Evolutionary conservation across 1,140 invertebrate genomes (phyloP).

Genomic region (Hydropsyche tenuis): DNA sequence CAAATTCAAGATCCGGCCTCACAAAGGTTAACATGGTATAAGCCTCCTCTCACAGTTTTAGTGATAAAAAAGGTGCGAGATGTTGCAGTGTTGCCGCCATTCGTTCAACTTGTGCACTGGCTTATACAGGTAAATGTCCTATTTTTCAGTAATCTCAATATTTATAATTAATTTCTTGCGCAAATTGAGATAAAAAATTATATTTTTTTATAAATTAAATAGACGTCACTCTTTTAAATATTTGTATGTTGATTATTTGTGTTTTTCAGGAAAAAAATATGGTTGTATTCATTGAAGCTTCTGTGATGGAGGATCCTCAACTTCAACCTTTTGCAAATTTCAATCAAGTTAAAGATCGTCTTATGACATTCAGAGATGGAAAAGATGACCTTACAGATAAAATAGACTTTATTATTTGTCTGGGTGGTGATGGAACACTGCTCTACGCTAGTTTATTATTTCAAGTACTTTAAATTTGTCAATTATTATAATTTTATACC

Average conservation of each 20-base stretch:
- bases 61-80: conserved; percentile 97
- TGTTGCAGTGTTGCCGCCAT: conserved; percentile 85
- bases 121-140: conserved; percentile 76
- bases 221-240: neutral
- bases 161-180: no score
- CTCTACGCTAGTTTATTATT: conserved; percentile 94
- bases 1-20: conserved; percentile 97
- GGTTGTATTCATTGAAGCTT: conserved; percentile 92
- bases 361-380: conserved; percentile 91
- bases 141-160: neutral
- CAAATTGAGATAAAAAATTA: neutral
- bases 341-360: conserved; percentile 75
- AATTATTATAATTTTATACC: neutral
- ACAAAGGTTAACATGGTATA: conserved; percentile 95
- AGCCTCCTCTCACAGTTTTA: conserved; percentile 90
- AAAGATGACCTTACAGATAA: conserved; percentile 89
- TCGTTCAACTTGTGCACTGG: conserved; percentile 94
- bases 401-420: conserved; percentile 95
- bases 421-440: conserved; percentile 96
- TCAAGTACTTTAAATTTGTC: conserved; percentile 53
- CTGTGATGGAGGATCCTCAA: conserved; percentile 82
- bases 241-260: no score
- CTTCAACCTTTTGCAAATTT: conserved; percentile 77
- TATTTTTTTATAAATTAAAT: neutral
- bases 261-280: conserved; percentile 87